Conservation (phyloP, 2,113 vertebrate genomes). For the Cyphomyrus plagiostoma region DNA sequence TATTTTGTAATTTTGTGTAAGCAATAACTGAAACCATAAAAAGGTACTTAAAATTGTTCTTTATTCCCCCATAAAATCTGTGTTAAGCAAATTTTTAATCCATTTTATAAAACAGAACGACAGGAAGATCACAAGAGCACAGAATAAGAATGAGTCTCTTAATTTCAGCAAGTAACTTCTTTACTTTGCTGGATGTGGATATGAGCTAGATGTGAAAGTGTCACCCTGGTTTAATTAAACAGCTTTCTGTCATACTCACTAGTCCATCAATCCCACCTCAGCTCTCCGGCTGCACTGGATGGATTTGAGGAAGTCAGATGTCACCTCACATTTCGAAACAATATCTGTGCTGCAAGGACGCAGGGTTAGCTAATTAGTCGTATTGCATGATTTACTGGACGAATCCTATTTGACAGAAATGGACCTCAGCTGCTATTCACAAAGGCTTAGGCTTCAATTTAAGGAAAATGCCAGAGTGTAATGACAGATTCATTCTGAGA, state of each 20-base stretch:
- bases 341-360: neutral
- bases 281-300: neutral
- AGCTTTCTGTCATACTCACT: neutral
- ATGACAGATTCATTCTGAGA: neutral
- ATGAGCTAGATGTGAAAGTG: neutral
- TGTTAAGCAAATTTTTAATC: neutral
- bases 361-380: neutral
- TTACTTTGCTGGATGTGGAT: neutral
- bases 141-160: neutral
- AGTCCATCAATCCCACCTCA: constrained; percentile 1
- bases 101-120: neutral
- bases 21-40: neutral
- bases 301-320: neutral
- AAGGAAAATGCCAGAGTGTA: neutral
- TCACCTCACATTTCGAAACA: neutral
- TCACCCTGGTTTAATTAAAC: neutral
- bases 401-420: neutral
- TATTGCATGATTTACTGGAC: constrained; percentile 6
- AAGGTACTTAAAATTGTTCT: neutral
- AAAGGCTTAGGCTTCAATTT: neutral
- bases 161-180: neutral
- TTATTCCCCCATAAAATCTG: neutral
- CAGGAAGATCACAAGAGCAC: neutral
- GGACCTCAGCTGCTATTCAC: neutral
- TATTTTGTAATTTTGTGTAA: neutral